Percentiles rank a stretch among this genome's conserved stretches.
These are phyloP conservation scores for Cetonia aurata DNA, from an alignment of 2,888 invertebrate species.

Conservation along the genomic window DNA sequence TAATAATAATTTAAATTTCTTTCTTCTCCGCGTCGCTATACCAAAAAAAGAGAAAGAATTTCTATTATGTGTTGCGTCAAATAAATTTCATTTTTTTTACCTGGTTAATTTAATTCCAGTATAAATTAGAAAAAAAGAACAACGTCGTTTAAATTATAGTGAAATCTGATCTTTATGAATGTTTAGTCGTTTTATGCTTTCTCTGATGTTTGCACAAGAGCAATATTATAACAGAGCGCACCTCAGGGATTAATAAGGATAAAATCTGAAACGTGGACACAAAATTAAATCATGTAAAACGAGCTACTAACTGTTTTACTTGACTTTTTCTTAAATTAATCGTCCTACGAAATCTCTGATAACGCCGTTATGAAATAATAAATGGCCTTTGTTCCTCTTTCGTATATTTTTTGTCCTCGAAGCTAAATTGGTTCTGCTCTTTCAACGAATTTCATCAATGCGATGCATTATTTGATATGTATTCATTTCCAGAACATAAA, in stretches of 20 bases:
- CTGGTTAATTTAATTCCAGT: conserved; percentile 1
- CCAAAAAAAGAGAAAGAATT: background rate
- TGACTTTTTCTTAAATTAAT: background rate
- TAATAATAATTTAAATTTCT: too few species aligned
- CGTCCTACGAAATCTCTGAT: too few species aligned
- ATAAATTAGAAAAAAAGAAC: conserved; percentile 13
- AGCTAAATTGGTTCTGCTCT: too few species aligned
- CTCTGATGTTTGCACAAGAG: background rate
- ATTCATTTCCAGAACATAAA: too few species aligned
- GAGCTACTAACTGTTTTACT: background rate
- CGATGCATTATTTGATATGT: too few species aligned
- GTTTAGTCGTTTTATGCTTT: conserved; percentile 3
- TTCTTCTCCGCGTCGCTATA: too few species aligned
- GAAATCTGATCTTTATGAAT: conserved; percentile 21
- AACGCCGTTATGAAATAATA: too few species aligned
- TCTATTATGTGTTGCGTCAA: too few species aligned
- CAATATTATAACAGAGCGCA: conserved; percentile 5
- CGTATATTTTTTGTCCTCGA: too few species aligned
- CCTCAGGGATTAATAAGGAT: conserved; percentile 20
- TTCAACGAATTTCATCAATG: too few species aligned
- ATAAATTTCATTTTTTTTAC: background rate
- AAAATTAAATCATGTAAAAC: conserved; percentile 3
- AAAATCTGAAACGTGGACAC: background rate
- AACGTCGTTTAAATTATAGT: conserved; percentile 14
- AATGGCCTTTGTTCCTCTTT: too few species aligned